Conservation (phyloP, 1,140 invertebrate species). For the Zophobas atratus region DNA sequence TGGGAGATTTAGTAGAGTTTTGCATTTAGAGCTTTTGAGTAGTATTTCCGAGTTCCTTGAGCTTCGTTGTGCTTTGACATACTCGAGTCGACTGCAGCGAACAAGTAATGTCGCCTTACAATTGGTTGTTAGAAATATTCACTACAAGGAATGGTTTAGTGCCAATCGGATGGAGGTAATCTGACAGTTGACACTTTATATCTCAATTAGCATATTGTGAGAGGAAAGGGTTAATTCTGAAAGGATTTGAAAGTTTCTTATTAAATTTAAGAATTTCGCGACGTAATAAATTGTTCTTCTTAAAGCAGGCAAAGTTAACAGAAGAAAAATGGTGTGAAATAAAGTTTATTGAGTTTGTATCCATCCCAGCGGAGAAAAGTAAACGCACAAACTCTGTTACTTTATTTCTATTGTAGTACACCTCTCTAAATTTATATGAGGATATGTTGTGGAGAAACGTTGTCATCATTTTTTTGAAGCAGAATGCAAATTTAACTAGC, state of each 20-base stretch:
- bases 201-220: conserved; percentile 33
- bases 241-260: conserved; percentile 39
- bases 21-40: too few relatives aligned
- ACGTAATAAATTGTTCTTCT: conserved; percentile 47
- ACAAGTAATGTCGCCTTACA: conserved; percentile 18
- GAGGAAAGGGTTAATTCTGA: conserved; percentile 18
- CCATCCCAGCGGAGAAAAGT: conserved; percentile 45
- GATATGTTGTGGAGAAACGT: conserved; percentile 23
- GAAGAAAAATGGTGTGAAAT: conserved; percentile 48
- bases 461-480: conserved; percentile 15
- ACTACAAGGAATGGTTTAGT: too few relatives aligned
- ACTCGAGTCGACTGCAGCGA: too few relatives aligned
- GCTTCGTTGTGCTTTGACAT: too few relatives aligned
- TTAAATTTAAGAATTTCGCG: conserved; percentile 41
- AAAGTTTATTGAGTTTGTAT: conserved; percentile 48
- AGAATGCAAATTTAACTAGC: conserved; percentile 37
- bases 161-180: not conserved
- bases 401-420: conserved; percentile 44
- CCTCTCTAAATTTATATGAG: conserved; percentile 39
- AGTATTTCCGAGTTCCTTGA: too few relatives aligned
- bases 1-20: too few relatives aligned
- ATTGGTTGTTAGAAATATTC: conserved; percentile 10
- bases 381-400: conserved; percentile 42
- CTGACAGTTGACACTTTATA: conserved; percentile 18
- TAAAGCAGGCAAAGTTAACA: conserved; percentile 46